Conservation (phyloP, 1,140 invertebrate genomes). For the Drosophila nebulosa region DNA sequence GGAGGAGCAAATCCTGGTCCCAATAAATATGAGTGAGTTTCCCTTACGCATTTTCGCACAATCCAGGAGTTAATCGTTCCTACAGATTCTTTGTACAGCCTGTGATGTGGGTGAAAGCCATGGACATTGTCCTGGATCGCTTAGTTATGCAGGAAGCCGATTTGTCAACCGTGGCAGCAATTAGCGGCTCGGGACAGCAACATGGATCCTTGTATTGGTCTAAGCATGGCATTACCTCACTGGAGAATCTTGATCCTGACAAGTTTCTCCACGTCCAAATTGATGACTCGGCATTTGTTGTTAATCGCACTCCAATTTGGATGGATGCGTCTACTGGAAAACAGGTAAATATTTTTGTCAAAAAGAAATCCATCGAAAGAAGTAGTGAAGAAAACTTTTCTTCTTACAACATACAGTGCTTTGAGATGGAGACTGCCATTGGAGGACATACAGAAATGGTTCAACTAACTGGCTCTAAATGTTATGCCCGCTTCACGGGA, state of each 20-base stretch:
- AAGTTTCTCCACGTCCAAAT: slow-evolving; percentile 93
- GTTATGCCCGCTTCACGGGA: slow-evolving; percentile 96
- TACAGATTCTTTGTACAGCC: slow-evolving; percentile 86
- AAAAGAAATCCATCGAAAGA: no score
- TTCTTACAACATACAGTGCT: no score
- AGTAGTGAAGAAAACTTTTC: no score
- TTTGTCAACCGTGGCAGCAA: slow-evolving; percentile 89
- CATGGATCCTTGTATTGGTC: slow-evolving; percentile 98
- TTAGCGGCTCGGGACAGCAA: slow-evolving; percentile 97
- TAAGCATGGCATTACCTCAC: slow-evolving; percentile 85
- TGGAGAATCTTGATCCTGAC: slow-evolving; percentile 86
- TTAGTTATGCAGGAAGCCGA: slow-evolving; percentile 90
- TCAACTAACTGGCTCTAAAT: slow-evolving; percentile 93
- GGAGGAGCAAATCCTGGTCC: slow-evolving; percentile 68
- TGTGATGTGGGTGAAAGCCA: slow-evolving; percentile 96
- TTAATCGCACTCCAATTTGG: slow-evolving; percentile 95
- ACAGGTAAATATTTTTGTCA: no score
- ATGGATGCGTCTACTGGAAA: slow-evolving; percentile 95
- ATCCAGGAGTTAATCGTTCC: neutral
- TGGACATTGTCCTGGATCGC: slow-evolving; percentile 94
- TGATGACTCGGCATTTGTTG: slow-evolving; percentile 86
- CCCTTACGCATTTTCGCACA: neutral
- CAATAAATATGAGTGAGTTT: slow-evolving; percentile 84
- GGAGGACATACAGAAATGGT: slow-evolving; percentile 92
- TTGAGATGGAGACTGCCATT: slow-evolving; percentile 88